phyloP scores from a whole-genome alignment of 1,140 invertebrate species.

The Rhyzopertha dominica region DNA sequence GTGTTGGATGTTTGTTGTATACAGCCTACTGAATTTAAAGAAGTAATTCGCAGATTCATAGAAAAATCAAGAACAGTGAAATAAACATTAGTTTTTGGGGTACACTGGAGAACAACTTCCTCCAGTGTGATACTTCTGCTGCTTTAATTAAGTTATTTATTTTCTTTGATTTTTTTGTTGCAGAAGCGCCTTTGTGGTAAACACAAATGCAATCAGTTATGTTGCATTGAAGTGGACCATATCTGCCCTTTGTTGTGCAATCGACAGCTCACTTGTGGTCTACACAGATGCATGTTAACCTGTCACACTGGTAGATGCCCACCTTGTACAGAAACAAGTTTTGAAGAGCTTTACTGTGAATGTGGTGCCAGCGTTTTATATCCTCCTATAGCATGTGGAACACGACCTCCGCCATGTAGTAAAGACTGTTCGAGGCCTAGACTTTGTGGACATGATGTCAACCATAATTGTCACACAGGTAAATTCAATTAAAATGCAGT shows the following conservation, averaged over 20 bases:
- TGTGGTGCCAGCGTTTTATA: conserved; percentile 81
- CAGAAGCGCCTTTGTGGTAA: conserved; percentile 76
- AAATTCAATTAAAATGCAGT: no score
- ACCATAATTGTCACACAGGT: conserved; percentile 74
- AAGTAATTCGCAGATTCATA: background rate
- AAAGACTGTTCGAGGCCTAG: conserved; percentile 72
- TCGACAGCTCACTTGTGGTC: conserved; percentile 73
- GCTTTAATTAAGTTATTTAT: background rate
- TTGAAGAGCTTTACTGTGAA: conserved; percentile 84
- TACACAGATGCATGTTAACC: conserved; percentile 79
- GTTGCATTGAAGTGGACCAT: conserved; percentile 84
- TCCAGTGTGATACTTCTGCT: conserved; percentile 1
- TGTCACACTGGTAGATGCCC: conserved; percentile 88
- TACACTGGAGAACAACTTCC: no score
- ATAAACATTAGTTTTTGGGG: conserved; percentile 1
- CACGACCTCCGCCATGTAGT: conserved; percentile 72
- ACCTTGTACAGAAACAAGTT: conserved; percentile 75
- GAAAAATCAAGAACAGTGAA: background rate
- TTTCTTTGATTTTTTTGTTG: conserved; percentile 19
- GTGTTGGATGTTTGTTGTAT: conserved; percentile 1
- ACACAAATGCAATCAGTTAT: conserved; percentile 82
- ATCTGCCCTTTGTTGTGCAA: conserved; percentile 79
- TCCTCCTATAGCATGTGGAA: conserved; percentile 89
- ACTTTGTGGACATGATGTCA: conserved; percentile 72
- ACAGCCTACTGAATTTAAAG: background rate